Percentiles rank a stretch among this genome's conserved stretches.
Conservation (phyloP, 2,113 vertebrate genomes). For the Turdus rufiventris region DNA sequence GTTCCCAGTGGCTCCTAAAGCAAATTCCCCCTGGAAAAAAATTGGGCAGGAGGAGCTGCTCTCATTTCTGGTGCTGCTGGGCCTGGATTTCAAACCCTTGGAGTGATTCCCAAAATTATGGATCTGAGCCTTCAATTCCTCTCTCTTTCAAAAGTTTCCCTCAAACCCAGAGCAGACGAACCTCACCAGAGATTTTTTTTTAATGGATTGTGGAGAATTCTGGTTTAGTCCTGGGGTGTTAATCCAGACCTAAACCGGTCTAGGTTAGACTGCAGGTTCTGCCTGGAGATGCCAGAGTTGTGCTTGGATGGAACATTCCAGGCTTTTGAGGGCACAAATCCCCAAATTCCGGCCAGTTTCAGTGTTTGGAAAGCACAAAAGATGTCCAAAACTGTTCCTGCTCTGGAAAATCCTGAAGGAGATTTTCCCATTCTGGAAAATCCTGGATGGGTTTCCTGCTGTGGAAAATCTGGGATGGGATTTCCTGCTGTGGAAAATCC, state of each 20-base stretch:
- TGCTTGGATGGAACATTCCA: neutral
- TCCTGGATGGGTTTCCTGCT: no score
- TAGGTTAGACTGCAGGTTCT: no score
- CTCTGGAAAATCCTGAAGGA: no score
- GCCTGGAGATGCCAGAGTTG: neutral
- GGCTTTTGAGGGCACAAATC: neutral
- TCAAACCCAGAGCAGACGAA: neutral
- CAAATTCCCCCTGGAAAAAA: neutral
- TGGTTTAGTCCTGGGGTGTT: no score
- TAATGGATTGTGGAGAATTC: neutral
- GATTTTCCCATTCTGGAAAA: no score
- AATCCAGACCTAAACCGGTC: no score
- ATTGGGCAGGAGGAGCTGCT: neutral
- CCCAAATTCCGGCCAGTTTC: neutral
- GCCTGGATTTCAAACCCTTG: neutral
- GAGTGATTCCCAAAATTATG: neutral
- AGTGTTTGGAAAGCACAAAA: neutral
- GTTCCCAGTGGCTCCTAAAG: neutral
- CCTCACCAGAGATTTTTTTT: neutral
- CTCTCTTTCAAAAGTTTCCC: neutral
- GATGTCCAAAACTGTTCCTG: rapidly evolving
- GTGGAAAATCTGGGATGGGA: no score
- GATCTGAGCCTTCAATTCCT: neutral
- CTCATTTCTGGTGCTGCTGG: neutral
- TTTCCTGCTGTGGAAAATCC: no score